phyloP scores from a whole-genome alignment of 1,140 invertebrate species.

The Steinernema khuongi region DNA sequence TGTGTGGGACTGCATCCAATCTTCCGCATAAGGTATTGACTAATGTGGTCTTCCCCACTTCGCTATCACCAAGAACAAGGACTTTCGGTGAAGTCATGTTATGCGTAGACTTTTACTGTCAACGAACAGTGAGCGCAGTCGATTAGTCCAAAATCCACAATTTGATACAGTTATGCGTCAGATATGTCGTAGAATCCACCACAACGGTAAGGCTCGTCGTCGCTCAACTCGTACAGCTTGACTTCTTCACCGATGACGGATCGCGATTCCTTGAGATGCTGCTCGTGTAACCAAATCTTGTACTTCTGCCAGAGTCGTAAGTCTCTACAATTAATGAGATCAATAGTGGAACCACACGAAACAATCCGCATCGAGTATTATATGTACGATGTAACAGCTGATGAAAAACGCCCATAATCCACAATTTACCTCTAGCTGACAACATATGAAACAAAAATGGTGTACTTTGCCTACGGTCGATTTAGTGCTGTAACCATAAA shows the following conservation, averaged over 20 bases:
- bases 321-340: not conserved
- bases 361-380: too few relatives aligned
- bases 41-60: slow-evolving; percentile 33
- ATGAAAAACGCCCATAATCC: too few relatives aligned
- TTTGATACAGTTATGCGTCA: slow-evolving; percentile 30
- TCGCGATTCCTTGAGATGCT: slow-evolving; percentile 25
- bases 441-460: too few relatives aligned
- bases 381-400: too few relatives aligned
- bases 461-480: too few relatives aligned
- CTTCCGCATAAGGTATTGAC: slow-evolving; percentile 67
- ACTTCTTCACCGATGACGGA: slow-evolving; percentile 28
- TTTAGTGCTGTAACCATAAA: slow-evolving; percentile 11
- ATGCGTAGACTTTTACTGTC: slow-evolving; percentile 25
- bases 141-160: slow-evolving; percentile 32
- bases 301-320: slow-evolving; percentile 11
- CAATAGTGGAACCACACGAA: too few relatives aligned
- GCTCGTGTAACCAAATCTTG: slow-evolving; percentile 36
- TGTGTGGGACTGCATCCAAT: slow-evolving; percentile 62
- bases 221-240: slow-evolving; percentile 4
- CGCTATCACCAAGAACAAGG: slow-evolving; percentile 36
- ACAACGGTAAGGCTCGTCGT: slow-evolving; percentile 30
- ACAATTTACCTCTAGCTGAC: too few relatives aligned
- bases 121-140: slow-evolving; percentile 34
- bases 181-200: slow-evolving; percentile 29
- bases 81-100: slow-evolving; percentile 33